These are phyloP conservation scores for Smithornis capensis DNA, from an alignment of 2,113 vertebrate species.

Conservation along the genomic window DNA sequence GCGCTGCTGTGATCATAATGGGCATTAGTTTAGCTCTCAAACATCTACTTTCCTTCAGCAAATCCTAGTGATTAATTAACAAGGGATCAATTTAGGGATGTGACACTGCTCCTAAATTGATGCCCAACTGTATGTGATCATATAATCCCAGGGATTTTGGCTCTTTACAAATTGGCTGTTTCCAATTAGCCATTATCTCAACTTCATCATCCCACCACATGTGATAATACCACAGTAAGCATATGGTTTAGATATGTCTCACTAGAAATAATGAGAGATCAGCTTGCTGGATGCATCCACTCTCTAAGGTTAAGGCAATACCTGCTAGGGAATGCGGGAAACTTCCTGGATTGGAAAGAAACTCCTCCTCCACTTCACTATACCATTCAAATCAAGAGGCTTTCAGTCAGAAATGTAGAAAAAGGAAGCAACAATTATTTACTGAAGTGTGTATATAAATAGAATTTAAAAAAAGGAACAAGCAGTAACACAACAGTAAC, in stretches of 20 bases:
- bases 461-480: no score
- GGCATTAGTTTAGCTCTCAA: background rate
- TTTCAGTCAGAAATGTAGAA: no score
- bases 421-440: no score
- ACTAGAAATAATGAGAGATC: background rate
- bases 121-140: background rate
- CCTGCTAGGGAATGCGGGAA: no score
- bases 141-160: background rate
- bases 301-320: background rate
- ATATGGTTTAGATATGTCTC: background rate
- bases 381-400: no score
- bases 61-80: background rate
- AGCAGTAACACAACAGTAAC: no score
- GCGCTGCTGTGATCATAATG: background rate
- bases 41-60: background rate
- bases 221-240: background rate
- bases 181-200: background rate
- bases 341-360: no score
- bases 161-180: background rate
- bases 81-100: background rate
- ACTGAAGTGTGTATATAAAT: no score
- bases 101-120: background rate
- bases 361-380: no score
- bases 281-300: background rate
- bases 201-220: background rate